Evolutionary conservation across 2,113 vertebrate genomes (phyloP), one percentile per base, ranked within the genome.

Genomic region (Variabilichromis moorii): DNA sequence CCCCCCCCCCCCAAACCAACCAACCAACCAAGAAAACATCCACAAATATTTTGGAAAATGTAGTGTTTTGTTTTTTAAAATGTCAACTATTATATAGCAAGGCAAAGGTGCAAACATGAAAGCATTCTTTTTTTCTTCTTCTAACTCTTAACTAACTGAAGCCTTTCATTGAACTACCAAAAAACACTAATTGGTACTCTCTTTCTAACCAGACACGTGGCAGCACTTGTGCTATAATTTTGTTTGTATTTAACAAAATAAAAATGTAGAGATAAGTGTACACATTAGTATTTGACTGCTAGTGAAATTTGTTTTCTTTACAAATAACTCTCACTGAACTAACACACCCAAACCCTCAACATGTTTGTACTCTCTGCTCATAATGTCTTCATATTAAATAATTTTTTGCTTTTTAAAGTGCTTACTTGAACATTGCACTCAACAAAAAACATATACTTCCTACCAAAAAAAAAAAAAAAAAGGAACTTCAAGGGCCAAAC

Each of bases 331-430:
- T 63, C 59, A 11, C 59, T 63, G 31, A 66, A n/a, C 1, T 35
- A 63, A 63, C 31, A n/a, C 61, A 66, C 6, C 17, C 1, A 66
- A 35, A 12, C 61, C 10, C 61, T 66, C 17, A 66, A 66, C 61
- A 66, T 66, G 61, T 66, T 35, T 66, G 61, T 66, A 66, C 4
- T n/a, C 61, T 66, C 61, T 66, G 59, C 31, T 35, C 59, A 63
- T 59, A 28, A 16, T 63, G 59, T 4, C 59, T 63, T 63, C 17
- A n/a, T 35, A 63, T 63, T 63, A 35, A 19, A 35, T 63, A 19
- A 1, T 0, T 12, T 35, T 63, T n/a, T 63, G 31, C 59, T 35
- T 63, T 63, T 63, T 63, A 63, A 12, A 63, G 9, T 12, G 6
- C 17, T 35, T 63, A 5, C 6, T 35, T 66, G 6, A 66, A 66